Percentiles rank a stretch among this genome's conserved stretches.
These are phyloP conservation scores for Eledona agricola DNA, from an alignment of 2,888 invertebrate species.

Conservation along the genomic window DNA sequence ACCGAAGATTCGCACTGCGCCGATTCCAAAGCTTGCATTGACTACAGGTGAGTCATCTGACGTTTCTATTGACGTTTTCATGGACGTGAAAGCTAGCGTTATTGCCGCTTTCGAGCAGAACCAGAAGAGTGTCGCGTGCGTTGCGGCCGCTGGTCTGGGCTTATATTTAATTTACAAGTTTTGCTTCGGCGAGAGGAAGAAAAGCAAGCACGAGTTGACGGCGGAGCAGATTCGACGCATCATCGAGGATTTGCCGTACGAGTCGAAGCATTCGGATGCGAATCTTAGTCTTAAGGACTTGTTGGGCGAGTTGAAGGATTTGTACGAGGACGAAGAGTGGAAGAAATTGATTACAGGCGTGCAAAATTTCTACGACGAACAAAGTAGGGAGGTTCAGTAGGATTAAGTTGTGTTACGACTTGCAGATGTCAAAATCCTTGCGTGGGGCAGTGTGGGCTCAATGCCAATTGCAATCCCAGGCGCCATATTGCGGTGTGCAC, in stretches of 20 bases:
- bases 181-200: constrained; percentile 20
- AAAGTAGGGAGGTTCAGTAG: constrained; percentile 5
- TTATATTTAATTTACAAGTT: constrained; percentile 15
- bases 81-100: constrained; percentile 8
- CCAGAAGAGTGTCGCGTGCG: constrained; percentile 9
- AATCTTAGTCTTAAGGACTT: constrained; percentile 50
- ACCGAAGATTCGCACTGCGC: constrained; percentile 79
- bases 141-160: constrained; percentile 2
- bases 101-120: constrained; percentile 9
- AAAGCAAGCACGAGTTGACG: constrained; percentile 35
- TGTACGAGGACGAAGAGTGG: constrained; percentile 55
- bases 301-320: constrained; percentile 51
- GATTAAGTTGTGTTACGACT: constrained; percentile 31
- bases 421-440: constrained; percentile 72
- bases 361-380: constrained; percentile 48
- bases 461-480: constrained; percentile 78
- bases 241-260: constrained; percentile 53
- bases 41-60: constrained; percentile 71
- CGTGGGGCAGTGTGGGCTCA: constrained; percentile 79
- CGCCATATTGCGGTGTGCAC: constrained; percentile 85
- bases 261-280: constrained; percentile 44
- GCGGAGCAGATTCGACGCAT: constrained; percentile 52
- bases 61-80: constrained; percentile 1
- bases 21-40: constrained; percentile 79
- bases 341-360: constrained; percentile 53